Percentiles rank a stretch among this genome's conserved stretches.
These are phyloP conservation scores for Eurytoma californica DNA, from an alignment of 2,888 invertebrate genomes.

Conservation along the genomic window DNA sequence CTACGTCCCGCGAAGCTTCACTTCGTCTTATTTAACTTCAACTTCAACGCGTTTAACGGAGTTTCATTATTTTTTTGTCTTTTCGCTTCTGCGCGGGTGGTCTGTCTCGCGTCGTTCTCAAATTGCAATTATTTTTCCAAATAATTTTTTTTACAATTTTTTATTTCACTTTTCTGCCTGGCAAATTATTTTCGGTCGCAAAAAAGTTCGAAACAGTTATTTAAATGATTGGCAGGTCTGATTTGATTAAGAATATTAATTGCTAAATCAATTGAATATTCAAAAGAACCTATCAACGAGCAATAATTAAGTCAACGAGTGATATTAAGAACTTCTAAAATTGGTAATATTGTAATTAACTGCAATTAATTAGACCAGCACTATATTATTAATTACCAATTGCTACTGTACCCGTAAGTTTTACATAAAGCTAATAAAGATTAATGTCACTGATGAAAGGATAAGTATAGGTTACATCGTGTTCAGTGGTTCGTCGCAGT, in stretches of 20 bases:
- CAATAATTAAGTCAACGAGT: no score
- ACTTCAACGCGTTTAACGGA: background rate
- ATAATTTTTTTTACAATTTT: background rate
- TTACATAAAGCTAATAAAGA: conserved; percentile 48
- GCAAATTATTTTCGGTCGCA: no score
- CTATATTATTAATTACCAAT: conserved; percentile 37
- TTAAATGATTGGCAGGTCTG: no score
- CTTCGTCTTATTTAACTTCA: no score
- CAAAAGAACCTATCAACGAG: no score
- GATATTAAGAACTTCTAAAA: no score
- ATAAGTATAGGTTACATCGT: conserved; percentile 39
- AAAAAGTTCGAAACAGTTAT: no score
- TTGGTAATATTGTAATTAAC: no score
- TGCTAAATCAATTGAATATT: no score
- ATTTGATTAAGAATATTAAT: no score
- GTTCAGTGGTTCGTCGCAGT: conserved; percentile 36
- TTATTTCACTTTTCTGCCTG: background rate
- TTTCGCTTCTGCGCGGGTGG: background rate
- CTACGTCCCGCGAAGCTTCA: conserved; percentile 63
- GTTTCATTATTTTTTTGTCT: background rate
- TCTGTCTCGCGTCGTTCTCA: conserved; percentile 12
- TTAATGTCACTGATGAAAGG: conserved; percentile 52
- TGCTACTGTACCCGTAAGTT: conserved; percentile 17
- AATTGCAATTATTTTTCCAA: conserved; percentile 11
- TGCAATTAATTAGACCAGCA: background rate